Percentiles rank a stretch among this genome's conserved stretches.
Evolutionary conservation across 2,888 invertebrate species (phyloP).

Genomic region (Neoascia interrupta): DNA sequence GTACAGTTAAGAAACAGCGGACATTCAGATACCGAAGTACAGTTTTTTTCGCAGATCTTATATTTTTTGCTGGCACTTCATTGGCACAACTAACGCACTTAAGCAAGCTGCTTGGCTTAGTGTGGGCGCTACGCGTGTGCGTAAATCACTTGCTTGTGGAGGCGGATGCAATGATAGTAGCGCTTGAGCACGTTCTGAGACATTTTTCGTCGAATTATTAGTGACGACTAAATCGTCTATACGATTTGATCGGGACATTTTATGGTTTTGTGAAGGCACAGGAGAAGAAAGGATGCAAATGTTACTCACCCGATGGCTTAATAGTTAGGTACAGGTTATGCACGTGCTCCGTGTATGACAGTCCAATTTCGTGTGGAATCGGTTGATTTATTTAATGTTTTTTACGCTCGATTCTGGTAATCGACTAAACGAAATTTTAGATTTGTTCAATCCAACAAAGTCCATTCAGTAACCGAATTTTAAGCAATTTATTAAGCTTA

Average conservation of each 20-base stretch:
- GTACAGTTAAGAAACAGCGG: too few relatives aligned
- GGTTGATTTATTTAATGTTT: background rate
- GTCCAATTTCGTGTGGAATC: background rate
- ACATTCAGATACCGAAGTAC: too few relatives aligned
- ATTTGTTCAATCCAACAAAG: background rate
- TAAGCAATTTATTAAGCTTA: background rate
- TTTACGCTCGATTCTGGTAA: background rate
- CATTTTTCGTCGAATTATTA: too few relatives aligned
- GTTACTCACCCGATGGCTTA: conserved; percentile 16
- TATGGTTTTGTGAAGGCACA: conserved; percentile 16
- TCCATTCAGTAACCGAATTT: too few relatives aligned
- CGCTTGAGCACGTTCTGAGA: too few relatives aligned
- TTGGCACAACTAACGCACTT: too few relatives aligned
- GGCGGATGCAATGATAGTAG: background rate
- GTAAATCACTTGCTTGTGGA: background rate
- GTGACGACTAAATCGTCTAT: conserved; percentile 14
- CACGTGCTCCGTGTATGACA: conserved; percentile 4
- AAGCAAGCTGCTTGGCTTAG: background rate
- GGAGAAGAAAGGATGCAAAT: conserved; percentile 1
- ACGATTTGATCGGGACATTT: conserved; percentile 15
- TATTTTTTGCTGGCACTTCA: too few relatives aligned
- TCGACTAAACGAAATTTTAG: conserved; percentile 4
- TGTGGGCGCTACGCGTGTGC: background rate
- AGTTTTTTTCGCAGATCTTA: too few relatives aligned
- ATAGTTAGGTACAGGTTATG: too few relatives aligned